Base-by-base conservation (phyloP, 2,888 invertebrate genomes). In the Hirtodrosophila cameraria region DNA sequence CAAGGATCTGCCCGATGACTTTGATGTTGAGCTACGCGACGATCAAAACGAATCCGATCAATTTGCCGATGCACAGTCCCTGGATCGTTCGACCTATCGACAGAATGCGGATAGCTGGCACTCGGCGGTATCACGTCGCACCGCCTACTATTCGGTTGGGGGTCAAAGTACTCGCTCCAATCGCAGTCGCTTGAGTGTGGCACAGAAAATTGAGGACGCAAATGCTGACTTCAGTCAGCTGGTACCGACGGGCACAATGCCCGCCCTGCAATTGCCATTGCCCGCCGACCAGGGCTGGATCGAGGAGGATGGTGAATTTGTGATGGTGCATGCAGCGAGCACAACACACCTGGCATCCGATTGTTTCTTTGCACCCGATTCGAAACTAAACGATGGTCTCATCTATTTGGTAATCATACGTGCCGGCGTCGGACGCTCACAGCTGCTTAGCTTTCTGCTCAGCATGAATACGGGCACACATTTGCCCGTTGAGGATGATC, bases 371-470 rank as follows among this genome's bases (percentile, higher is more conserved):
- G 96, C 97, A 0, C 99, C 99, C 0, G 93, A 94, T 23, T 96
- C 98, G 0, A 94, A 94, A 68, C 92, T 98, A 11, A 95, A 96
- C 66, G 99, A 99, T 89, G 98, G 98, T 0, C 92, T 96, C 27
- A 98, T 99, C 88, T 97, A 98, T 94, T 92, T 99, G 90, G 92
- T 97, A 23, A 93, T 98, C 46, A 94, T 97, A 43, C 94, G 94
- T 75, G 95, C 94, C 2, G 96, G 95, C 3, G 94, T 96, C 45
- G 93, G 95, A 5, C 93, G 97, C 75, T 92, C 95, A 18, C 96
- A 96, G 88, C 91, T 98, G 46, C 82, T 94, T 13, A 94, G 96
- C 84, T 96, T 97, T 89, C 92, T 99, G 48, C 90, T 97, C 31
- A 94, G 95, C 36, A 92, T 98, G 69, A 95, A 95, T 69, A 94